These are phyloP conservation scores for Steinernema hermaphroditum DNA, from an alignment of 2,888 invertebrate species.

Conservation along the genomic window DNA sequence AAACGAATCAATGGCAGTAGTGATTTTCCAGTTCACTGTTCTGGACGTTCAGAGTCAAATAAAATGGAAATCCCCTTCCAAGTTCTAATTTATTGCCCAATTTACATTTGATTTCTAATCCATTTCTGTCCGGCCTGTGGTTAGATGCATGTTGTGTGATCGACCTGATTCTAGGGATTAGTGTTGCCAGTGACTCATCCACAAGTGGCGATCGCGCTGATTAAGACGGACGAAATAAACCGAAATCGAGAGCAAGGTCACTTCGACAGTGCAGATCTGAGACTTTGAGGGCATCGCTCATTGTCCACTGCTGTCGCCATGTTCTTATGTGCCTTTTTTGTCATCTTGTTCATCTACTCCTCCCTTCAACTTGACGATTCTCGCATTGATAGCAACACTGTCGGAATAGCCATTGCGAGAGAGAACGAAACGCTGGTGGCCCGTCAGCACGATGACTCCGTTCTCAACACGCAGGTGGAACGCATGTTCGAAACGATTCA, in stretches of 20 bases:
- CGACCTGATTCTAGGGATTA: background rate
- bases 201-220: background rate
- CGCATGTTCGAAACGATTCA: conserved; percentile 1
- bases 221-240: background rate
- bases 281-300: background rate
- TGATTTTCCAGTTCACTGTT: no score
- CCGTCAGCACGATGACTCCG: background rate
- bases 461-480: background rate
- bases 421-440: background rate
- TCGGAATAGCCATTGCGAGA: background rate
- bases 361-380: background rate
- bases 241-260: conserved; percentile 18
- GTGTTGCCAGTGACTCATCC: background rate
- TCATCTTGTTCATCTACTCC: background rate
- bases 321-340: background rate
- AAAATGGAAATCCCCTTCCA: no score
- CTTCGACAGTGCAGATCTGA: background rate
- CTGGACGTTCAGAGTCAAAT: no score
- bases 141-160: no score
- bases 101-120: no score
- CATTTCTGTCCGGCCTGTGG: no score
- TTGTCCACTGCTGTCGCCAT: background rate
- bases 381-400: background rate
- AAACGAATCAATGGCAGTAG: no score
- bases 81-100: no score